phyloP scores from a whole-genome alignment of 1,140 invertebrate genomes.

The Papilio aristodemus region DNA sequence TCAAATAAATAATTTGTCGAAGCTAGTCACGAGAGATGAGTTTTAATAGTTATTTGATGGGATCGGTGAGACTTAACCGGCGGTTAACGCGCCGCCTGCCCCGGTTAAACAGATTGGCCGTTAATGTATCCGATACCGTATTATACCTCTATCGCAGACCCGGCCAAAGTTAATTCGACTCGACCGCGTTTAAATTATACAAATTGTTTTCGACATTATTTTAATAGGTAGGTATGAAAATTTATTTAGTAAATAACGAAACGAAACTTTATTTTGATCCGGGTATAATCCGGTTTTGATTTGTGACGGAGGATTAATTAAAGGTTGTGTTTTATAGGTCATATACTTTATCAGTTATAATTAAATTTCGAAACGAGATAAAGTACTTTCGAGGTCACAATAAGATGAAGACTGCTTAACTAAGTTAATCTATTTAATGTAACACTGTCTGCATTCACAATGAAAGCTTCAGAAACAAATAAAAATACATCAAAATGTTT shows the following conservation, averaged over 20 bases:
- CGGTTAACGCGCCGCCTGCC: constrained; percentile 36
- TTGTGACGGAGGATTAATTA: background rate
- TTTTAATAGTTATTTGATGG: constrained; percentile 46
- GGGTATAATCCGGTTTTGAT: background rate
- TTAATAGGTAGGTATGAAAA: constrained; percentile 1
- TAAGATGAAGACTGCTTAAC: too few relatives aligned
- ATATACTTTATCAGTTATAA: background rate
- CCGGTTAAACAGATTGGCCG: constrained; percentile 18
- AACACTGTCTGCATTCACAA: background rate
- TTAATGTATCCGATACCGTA: constrained; percentile 31
- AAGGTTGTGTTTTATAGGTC: background rate
- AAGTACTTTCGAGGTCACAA: too few relatives aligned
- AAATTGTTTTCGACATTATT: constrained; percentile 9
- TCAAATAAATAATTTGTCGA: constrained; percentile 48
- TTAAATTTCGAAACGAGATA: too few relatives aligned
- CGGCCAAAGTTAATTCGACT: constrained; percentile 8
- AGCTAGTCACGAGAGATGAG: constrained; percentile 48
- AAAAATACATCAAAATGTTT: constrained; percentile 15
- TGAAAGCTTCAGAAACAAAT: background rate
- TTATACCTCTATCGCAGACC: constrained; percentile 9
- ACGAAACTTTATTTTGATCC: background rate
- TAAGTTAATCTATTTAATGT: too few relatives aligned
- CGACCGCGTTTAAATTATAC: constrained; percentile 4
- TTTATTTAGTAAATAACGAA: background rate
- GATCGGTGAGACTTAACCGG: constrained; percentile 40